Evolutionary conservation across 37 sponge, comb jelly and placozoan genomes (phyloP), one percentile per base, ranked within the genome.

Genomic region (Sycon ciliatum): DNA sequence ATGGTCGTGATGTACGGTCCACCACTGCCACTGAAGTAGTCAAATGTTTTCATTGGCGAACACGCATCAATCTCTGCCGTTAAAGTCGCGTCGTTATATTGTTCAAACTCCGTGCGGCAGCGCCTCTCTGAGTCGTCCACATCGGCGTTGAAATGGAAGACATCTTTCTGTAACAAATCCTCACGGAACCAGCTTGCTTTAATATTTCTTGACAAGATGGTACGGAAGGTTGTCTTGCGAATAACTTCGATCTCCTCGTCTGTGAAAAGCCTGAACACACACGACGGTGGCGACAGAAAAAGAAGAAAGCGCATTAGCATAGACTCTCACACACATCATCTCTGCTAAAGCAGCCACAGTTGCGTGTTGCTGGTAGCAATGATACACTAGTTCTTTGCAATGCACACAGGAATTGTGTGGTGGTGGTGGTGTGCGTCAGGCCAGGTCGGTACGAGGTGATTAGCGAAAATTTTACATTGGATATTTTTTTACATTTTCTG

Each of bases 201-300:
- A 22, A 82, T 74, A n/a, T n/a, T n/a, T n/a, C n/a, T n/a, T n/a
- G n/a, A n/a, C 18, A 89, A 65, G 4, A 92, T 70, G 0, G 81
- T 37, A 42, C 77, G 69, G 33, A 95, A 58, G 0, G 84, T 85
- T 1, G 78, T 64, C 28, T 70, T 49, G 2, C 37, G 40, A 16
- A 95, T 95, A 31, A 58, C 24, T 9, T 76, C n/a, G 16, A 83
- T 73, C 56, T 95, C 96, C n/a, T 64, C 78, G 36, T 63, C 39
- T 24, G 84, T 78, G 65, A 90, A 87, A n/a, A 92, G 38, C 0
- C 85, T 84, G 57, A 18, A 31, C 13, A 31, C 30, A 32, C 28
- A 79, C 62, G 57, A 22, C 32, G 27, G 18, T 30, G 13, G 18
- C 53, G 53, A 20, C 53, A 46, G 16, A 46, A 46, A 18, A 46